Base-by-base conservation (phyloP, 2,797 vertebrate species). In the Argyrosomus regius region DNA sequence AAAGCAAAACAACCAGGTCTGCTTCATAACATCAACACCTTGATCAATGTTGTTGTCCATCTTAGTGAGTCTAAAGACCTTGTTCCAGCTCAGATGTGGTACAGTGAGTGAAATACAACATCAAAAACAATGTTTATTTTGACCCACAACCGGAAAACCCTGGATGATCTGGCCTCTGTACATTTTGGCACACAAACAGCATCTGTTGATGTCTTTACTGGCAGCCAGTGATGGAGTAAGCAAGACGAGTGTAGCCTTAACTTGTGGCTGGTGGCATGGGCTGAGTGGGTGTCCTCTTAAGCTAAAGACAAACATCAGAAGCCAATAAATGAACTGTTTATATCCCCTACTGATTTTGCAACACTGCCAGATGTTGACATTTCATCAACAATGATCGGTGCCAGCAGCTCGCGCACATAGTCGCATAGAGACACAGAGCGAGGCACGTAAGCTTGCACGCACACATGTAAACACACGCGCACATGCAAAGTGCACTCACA, bases 311-410 rank as follows among this genome's bases (percentile, higher is more conserved):
- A 82, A 83, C 77, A 83, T 61, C 78, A 72, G 53, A 49, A 48
- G 64, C 75, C 59, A 64, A 61, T 91, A 88, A 91, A 92, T 87
- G 91, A 88, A 86, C 75, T 84, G 78, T 88, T 88, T 88, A 72
- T 52, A 52, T 87, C 60, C 63, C 75, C 70, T 68, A 63, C 78
- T 81, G 85, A 75, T 87, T 90, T 76, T 84, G 81, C 65, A 90
- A 78, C 59, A 6, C 10, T 26, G 65, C 75, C 87, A 91, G 83
- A 89, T 94, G 91, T 88, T 91, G 77, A 84, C 78, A 83, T 92
- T 71, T 91, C 65, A 73, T 76, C 78, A 83, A 73, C 77, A 84
- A 72, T 22, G 60, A 65, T 82, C 26, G 1, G 8, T 81, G 65
- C 80, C 80, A 83, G 67, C 66, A 88, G 71, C 71, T 75, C 18